Conservation (phyloP, 2,113 vertebrate species). For the Pheucticus melanocephalus region DNA sequence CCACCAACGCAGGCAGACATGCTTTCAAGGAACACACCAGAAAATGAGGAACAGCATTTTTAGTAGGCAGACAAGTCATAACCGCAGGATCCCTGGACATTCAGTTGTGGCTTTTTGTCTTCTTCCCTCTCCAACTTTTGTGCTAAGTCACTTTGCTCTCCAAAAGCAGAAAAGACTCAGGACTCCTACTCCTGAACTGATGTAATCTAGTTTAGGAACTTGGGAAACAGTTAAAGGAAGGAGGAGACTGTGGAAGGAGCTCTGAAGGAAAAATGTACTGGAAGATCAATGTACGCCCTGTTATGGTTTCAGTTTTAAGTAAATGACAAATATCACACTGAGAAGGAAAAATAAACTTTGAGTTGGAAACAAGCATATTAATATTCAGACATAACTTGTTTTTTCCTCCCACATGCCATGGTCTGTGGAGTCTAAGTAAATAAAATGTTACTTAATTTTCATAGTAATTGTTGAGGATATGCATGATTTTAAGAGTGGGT, state of each 20-base stretch:
- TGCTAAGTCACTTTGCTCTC: constrained; percentile 29
- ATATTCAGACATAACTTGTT: background rate
- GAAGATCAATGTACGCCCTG: background rate
- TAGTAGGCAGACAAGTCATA: constrained; percentile 35
- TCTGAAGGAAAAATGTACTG: background rate
- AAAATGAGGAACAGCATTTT: constrained; percentile 32
- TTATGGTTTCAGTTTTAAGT: background rate
- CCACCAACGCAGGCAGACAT: background rate
- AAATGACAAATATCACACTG: background rate
- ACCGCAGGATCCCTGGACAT: constrained; percentile 53
- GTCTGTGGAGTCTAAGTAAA: background rate
- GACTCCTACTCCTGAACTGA: background rate
- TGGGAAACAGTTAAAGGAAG: background rate
- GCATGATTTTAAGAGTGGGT: background rate
- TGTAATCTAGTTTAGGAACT: background rate
- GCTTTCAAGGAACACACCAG: constrained; percentile 40
- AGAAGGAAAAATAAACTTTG: background rate
- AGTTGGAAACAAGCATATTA: background rate
- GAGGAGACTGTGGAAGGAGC: background rate
- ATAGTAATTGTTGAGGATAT: background rate
- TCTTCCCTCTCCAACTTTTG: constrained; percentile 43
- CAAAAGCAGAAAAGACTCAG: background rate
- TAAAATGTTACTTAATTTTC: background rate
- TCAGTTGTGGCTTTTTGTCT: constrained; percentile 54
- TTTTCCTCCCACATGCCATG: background rate